A percentile compares a stretch with the other conserved stretches of the same genome.
Conservation (phyloP, 2,113 vertebrate species). For the Eurypyga helias region DNA sequence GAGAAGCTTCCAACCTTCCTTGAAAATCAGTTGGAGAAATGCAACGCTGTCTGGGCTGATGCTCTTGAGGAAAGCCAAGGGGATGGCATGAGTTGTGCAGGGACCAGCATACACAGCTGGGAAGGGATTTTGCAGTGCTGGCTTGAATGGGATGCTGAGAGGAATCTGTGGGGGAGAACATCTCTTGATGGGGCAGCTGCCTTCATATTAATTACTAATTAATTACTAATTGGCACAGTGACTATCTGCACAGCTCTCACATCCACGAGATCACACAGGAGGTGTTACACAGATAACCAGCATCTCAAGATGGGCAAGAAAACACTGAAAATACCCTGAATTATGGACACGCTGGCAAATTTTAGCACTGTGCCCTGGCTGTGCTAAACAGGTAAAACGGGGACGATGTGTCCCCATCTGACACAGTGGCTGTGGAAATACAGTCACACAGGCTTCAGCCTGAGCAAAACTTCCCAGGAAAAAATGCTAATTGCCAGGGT, state of each 20-base stretch:
- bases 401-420: no score
- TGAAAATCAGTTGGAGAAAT: neutral
- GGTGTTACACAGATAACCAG: neutral
- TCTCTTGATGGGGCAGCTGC: neutral
- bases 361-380: neutral
- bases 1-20: neutral
- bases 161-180: neutral
- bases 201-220: neutral
- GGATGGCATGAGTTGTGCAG: neutral
- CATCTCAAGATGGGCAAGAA: neutral
- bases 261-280: neutral
- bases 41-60: neutral
- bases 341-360: rapidly evolving
- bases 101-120: neutral
- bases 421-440: neutral
- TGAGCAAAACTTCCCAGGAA: neutral
- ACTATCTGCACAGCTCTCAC: neutral
- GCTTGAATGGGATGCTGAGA: neutral
- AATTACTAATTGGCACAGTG: neutral
- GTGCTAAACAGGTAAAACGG: no score
- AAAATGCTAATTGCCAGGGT: neutral
- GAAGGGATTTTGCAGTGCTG: neutral
- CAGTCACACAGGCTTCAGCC: neutral
- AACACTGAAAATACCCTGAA: neutral
- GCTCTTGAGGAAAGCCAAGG: neutral